phyloP scores from a whole-genome alignment of 2,888 invertebrate genomes.

The Parnassius orleans region DNA sequence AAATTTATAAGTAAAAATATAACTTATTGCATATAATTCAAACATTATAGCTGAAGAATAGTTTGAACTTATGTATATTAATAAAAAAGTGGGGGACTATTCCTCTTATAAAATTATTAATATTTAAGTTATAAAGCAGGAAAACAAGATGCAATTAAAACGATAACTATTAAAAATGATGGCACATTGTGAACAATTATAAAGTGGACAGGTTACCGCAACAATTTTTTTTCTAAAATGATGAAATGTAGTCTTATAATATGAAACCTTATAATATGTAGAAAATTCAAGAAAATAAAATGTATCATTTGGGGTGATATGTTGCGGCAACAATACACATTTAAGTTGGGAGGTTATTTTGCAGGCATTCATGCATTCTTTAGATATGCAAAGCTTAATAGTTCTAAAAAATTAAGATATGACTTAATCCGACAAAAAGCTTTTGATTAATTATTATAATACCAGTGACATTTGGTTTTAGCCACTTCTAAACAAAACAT shows the following conservation, averaged over 20 bases:
- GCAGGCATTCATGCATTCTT: neutral
- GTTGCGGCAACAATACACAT: no score
- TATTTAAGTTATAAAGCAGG: slow-evolving; percentile 29
- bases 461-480: no score
- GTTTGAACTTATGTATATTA: neutral
- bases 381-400: no score
- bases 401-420: no score
- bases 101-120: slow-evolving; percentile 19
- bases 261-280: neutral
- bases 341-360: neutral
- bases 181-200: slow-evolving; percentile 37
- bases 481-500: no score
- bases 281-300: no score
- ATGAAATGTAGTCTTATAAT: no score
- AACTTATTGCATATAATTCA: neutral
- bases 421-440: no score
- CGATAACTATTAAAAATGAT: slow-evolving; percentile 35
- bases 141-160: slow-evolving; percentile 26
- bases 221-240: neutral
- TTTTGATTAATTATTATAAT: neutral
- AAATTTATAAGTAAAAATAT: slow-evolving; percentile 3
- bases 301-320: no score
- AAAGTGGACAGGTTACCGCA: slow-evolving; percentile 4
- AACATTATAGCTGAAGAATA: no score
- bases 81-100: slow-evolving; percentile 13